Percentiles rank a stretch among this genome's conserved stretches.
These are phyloP conservation scores for Drosophila cardini DNA, from an alignment of 1,140 invertebrate species.

Conservation along the genomic window DNA sequence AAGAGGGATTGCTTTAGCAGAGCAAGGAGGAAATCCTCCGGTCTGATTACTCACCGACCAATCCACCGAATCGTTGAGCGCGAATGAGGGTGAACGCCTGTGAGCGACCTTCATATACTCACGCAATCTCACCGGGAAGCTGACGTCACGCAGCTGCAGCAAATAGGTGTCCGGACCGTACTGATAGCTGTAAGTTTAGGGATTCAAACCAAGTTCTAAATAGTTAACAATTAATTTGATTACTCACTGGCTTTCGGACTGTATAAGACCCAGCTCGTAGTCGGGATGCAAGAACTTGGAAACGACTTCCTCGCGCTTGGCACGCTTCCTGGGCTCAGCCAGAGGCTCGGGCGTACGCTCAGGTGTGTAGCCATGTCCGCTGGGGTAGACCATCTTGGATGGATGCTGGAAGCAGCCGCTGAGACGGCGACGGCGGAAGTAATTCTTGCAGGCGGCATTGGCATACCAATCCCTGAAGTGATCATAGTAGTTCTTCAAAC, in stretches of 20 bases:
- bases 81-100: slow-evolving; percentile 89
- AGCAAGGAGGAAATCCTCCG: too few relatives aligned
- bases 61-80: slow-evolving; percentile 89
- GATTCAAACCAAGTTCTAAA: neutral
- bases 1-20: neutral
- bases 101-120: slow-evolving; percentile 97
- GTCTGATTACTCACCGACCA: slow-evolving; percentile 88
- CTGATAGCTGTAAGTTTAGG: slow-evolving; percentile 90
- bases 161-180: slow-evolving; percentile 98
- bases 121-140: slow-evolving; percentile 95
- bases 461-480: slow-evolving; percentile 94
- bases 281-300: slow-evolving; percentile 92
- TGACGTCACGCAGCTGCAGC: slow-evolving; percentile 95
- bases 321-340: slow-evolving; percentile 85
- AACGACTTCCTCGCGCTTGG: slow-evolving; percentile 89
- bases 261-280: slow-evolving; percentile 92
- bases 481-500: slow-evolving; percentile 91
- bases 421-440: slow-evolving; percentile 92
- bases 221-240: neutral
- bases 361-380: slow-evolving; percentile 91
- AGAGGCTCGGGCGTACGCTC: slow-evolving; percentile 88
- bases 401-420: slow-evolving; percentile 94
- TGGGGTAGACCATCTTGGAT: slow-evolving; percentile 97
- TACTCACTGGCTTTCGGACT: slow-evolving; percentile 94
- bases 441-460: slow-evolving; percentile 94